Evolutionary conservation across 2,113 vertebrate species (phyloP).

Genomic region (Carassius auratus): DNA sequence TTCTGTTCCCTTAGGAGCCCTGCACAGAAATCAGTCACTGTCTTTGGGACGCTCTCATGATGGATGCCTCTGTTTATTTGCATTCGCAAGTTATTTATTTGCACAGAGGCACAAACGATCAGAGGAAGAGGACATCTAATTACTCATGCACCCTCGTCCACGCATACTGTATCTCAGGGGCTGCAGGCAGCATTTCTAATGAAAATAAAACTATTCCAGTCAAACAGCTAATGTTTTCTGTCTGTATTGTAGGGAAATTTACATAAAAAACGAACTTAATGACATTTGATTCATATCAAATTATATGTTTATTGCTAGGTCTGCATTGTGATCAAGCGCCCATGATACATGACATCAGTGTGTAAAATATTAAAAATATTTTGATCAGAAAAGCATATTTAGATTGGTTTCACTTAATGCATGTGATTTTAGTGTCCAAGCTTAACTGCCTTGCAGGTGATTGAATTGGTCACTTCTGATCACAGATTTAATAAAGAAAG

Average conservation of each 20-base stretch:
- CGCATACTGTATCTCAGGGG: conserved; percentile 47
- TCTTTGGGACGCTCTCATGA: conserved; percentile 64
- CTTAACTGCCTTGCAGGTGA: not conserved
- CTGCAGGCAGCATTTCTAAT: conserved; percentile 18
- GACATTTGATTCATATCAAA: not conserved
- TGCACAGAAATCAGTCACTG: conserved; percentile 71
- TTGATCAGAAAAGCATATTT: not conserved
- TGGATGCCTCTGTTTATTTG: conserved; percentile 76
- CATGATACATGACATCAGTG: not conserved
- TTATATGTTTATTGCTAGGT: not conserved
- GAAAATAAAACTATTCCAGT: not conserved
- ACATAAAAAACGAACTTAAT: not conserved
- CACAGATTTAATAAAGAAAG: not conserved
- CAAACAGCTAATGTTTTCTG: not conserved
- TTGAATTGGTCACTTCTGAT: not conserved
- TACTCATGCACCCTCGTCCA: conserved; percentile 58
- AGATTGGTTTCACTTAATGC: not conserved
- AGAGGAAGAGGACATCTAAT: conserved; percentile 71
- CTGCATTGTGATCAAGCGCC: not conserved
- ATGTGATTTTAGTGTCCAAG: not conserved
- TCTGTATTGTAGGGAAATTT: not conserved
- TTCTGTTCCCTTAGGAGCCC: conserved; percentile 62
- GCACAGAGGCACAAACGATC: conserved; percentile 72
- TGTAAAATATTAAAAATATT: too few species aligned
- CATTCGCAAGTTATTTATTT: conserved; percentile 77